Percentiles rank a stretch among this genome's conserved stretches.
These are phyloP conservation scores for Allacma fusca DNA, from an alignment of 2,888 invertebrate genomes.

Conservation along the genomic window DNA sequence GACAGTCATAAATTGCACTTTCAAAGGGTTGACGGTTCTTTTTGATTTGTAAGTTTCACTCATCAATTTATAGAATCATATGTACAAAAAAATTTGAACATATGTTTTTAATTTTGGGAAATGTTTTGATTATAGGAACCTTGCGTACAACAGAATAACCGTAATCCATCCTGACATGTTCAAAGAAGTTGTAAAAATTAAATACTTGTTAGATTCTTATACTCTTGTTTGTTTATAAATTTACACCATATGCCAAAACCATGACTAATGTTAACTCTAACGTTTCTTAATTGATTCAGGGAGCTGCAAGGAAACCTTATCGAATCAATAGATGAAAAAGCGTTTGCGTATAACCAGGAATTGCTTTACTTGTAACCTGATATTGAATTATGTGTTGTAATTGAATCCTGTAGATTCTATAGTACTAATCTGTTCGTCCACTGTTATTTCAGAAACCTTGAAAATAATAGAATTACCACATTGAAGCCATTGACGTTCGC, in stretches of 20 bases:
- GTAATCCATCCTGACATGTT: constrained; percentile 66
- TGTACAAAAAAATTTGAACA: not conserved
- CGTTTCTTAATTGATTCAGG: constrained; percentile 37
- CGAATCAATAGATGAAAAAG: constrained; percentile 43
- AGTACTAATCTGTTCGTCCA: not conserved
- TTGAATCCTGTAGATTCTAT: too few species aligned
- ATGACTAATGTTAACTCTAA: not conserved
- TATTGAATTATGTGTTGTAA: too few species aligned
- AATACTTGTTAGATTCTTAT: constrained; percentile 65
- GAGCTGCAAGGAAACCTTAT: constrained; percentile 48
- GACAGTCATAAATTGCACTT: constrained; percentile 65
- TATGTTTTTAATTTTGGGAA: too few species aligned
- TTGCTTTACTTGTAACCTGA: too few species aligned
- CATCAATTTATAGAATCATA: constrained; percentile 23
- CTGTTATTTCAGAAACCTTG: constrained; percentile 12
- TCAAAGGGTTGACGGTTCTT: constrained; percentile 67
- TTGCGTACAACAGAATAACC: constrained; percentile 61
- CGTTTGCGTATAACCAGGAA: constrained; percentile 45
- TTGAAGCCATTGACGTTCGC: not conserved
- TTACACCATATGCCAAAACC: too few species aligned
- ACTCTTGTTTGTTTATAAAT: constrained; percentile 62
- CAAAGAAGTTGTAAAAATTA: constrained; percentile 62
- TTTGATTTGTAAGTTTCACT: constrained; percentile 66
- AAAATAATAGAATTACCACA: not conserved
- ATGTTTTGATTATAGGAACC: not conserved